phyloP scores from a whole-genome alignment of 2,797 vertebrate genomes.

The Propithecus perrieri region DNA sequence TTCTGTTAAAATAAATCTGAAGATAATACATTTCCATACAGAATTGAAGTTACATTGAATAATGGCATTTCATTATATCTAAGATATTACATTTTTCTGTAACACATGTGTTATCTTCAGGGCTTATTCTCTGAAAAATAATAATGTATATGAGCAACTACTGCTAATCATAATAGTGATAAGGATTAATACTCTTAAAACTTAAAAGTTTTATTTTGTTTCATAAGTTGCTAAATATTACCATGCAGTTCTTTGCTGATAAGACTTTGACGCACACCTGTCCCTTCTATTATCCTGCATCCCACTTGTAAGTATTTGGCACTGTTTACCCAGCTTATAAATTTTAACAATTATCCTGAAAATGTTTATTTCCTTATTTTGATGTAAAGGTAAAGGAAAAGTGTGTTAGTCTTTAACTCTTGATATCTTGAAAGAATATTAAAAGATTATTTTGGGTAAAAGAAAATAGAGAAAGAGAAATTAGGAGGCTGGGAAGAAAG shows the following conservation, averaged over 20 bases:
- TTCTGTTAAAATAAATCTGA: neutral
- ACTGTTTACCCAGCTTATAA: neutral
- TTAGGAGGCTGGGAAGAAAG: neutral
- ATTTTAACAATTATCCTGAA: neutral
- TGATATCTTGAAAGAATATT: neutral
- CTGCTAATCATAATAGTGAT: neutral
- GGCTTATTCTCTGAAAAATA: neutral
- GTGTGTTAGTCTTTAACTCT: neutral
- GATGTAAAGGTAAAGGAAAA: neutral
- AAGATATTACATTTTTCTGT: neutral
- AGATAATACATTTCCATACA: neutral
- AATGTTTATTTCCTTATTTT: neutral
- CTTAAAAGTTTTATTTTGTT: neutral
- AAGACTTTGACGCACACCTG: neutral
- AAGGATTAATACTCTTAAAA: neutral
- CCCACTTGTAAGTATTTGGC: neutral
- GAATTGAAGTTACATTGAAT: neutral
- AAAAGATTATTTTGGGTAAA: neutral
- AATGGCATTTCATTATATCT: neutral
- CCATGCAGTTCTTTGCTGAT: neutral
- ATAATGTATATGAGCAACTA: neutral
- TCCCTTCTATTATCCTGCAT: neutral
- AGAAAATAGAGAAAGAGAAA: neutral
- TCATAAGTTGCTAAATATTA: neutral
- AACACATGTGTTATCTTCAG: neutral